Percentiles rank a stretch among this genome's conserved stretches.
These are phyloP conservation scores for Oscheius onirici DNA, from an alignment of 2,888 invertebrate genomes.

Conservation along the genomic window DNA sequence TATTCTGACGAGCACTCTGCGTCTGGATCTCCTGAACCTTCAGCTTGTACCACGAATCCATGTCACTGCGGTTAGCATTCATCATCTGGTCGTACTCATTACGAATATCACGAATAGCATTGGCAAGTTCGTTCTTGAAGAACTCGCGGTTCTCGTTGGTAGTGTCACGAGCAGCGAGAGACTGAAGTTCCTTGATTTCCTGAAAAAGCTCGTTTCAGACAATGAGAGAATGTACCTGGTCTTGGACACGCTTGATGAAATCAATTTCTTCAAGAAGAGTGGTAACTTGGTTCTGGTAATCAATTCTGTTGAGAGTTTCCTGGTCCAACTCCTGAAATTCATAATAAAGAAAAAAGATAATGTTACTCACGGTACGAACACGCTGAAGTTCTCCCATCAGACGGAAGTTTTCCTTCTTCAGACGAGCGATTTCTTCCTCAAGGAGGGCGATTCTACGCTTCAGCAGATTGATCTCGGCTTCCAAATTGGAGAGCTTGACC, in stretches of 20 bases:
- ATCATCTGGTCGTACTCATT: slow-evolving; percentile 73
- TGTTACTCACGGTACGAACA: slow-evolving; percentile 25
- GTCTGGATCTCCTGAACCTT: slow-evolving; percentile 76
- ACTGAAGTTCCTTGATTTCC: slow-evolving; percentile 75
- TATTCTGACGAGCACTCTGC: slow-evolving; percentile 73
- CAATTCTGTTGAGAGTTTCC: slow-evolving; percentile 74
- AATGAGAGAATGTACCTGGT: slow-evolving; percentile 48
- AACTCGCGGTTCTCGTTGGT: slow-evolving; percentile 75
- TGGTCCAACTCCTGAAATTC: slow-evolving; percentile 74
- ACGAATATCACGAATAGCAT: slow-evolving; percentile 75
- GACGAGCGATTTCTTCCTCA: slow-evolving; percentile 71
- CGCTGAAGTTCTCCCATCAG: slow-evolving; percentile 52
- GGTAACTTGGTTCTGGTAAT: slow-evolving; percentile 75
- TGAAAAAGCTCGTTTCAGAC: slow-evolving; percentile 51
- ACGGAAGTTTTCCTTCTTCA: slow-evolving; percentile 73
- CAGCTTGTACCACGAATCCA: slow-evolving; percentile 75
- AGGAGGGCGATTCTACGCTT: slow-evolving; percentile 68
- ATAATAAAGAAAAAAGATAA: too few species aligned
- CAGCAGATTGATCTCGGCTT: slow-evolving; percentile 74
- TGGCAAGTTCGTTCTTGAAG: slow-evolving; percentile 76
- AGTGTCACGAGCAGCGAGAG: slow-evolving; percentile 75
- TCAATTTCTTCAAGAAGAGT: slow-evolving; percentile 75
- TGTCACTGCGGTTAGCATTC: slow-evolving; percentile 73
- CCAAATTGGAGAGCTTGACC: slow-evolving; percentile 73
- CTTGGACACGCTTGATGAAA: slow-evolving; percentile 75